Evolutionary conservation across 2,888 invertebrate species (phyloP).

Genomic region (Coronaproctus castanopsis): DNA sequence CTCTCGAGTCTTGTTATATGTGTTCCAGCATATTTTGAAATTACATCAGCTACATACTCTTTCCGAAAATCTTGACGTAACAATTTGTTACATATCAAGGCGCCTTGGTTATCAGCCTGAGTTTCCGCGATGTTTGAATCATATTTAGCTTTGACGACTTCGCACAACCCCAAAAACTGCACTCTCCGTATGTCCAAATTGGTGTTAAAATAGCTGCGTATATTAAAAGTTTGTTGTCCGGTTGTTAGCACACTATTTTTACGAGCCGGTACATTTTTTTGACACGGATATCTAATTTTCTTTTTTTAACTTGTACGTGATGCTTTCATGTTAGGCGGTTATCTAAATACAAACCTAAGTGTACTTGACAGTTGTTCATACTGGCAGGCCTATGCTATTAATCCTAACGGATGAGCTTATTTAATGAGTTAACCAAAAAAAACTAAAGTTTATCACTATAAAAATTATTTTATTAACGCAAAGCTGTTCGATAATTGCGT

Average conservation of each 20-base stretch:
- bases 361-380: not conserved
- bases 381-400: not conserved
- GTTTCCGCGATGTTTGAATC: not conserved
- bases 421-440: too few species aligned
- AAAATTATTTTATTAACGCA: too few species aligned
- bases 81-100: not conserved
- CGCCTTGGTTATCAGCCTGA: not conserved
- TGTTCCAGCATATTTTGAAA: not conserved
- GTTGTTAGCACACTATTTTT: not conserved
- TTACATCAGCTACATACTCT: not conserved
- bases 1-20: not conserved
- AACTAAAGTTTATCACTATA: too few species aligned
- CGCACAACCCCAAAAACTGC: not conserved
- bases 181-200: not conserved
- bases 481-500: too few species aligned
- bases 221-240: not conserved
- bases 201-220: not conserved
- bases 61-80: not conserved
- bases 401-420: not conserved
- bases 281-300: not conserved
- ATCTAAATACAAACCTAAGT: not conserved
- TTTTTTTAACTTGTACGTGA: not conserved
- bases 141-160: not conserved
- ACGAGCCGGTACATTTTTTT: not conserved
- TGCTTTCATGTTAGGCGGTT: not conserved